Percentiles rank a stretch among this genome's conserved stretches.
Conservation (phyloP, 2,113 vertebrate species). For the Lycocorax pyrrhopterus region DNA sequence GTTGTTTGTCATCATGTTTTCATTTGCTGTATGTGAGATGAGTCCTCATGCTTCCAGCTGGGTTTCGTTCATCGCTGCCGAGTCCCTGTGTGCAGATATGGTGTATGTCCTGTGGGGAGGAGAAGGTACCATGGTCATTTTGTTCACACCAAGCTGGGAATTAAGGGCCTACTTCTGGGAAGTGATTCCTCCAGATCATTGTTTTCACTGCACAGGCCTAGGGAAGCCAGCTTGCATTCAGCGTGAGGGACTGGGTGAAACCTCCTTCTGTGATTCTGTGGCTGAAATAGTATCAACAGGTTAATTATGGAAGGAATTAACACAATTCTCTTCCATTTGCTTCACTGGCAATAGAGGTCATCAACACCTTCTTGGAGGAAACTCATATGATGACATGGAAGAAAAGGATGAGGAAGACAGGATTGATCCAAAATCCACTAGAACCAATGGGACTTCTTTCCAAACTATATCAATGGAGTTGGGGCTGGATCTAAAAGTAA, state of each 20-base stretch:
- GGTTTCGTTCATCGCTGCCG: conserved; percentile 55
- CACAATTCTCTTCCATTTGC: not conserved
- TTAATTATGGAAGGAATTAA: not conserved
- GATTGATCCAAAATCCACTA: not conserved
- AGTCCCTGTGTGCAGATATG: conserved; percentile 53
- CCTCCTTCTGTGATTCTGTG: not conserved
- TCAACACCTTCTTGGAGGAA: not conserved
- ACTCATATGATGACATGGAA: not conserved
- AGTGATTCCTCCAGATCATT: not conserved
- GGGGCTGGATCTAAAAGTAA: not conserved
- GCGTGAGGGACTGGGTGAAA: fast-evolving
- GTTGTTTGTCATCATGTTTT: not conserved
- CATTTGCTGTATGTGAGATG: not conserved
- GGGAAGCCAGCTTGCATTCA: not conserved
- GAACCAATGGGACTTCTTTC: not conserved
- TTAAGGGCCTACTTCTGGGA: not conserved
- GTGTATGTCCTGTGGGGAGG: conserved; percentile 58
- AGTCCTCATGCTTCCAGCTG: conserved; percentile 67
- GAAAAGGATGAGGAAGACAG: not conserved
- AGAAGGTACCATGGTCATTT: not conserved
- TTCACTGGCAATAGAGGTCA: not conserved
- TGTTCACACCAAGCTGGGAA: not conserved
- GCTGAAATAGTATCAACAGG: not conserved
- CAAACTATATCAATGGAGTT: not conserved
- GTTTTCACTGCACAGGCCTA: not conserved